phyloP scores from a whole-genome alignment of 2,113 vertebrate genomes.

The Physeter macrocephalus region DNA sequence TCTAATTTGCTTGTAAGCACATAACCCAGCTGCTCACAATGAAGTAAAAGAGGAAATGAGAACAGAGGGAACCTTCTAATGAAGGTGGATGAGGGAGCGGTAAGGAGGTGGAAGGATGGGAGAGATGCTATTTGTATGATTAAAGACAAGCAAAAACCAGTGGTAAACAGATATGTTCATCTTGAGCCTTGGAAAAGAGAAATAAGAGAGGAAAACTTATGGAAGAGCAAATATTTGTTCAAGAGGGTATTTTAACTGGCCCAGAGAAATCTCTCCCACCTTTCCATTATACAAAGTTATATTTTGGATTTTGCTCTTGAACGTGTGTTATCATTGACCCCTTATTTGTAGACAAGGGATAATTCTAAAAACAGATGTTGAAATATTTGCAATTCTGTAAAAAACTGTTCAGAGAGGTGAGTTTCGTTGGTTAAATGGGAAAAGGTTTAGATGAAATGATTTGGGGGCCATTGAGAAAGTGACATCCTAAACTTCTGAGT shows the following conservation, averaged over 20 bases:
- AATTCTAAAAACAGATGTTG: constrained; percentile 15
- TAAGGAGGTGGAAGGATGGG: neutral
- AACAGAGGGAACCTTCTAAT: constrained; percentile 67
- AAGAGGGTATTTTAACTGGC: neutral
- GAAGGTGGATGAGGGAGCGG: constrained; percentile 9
- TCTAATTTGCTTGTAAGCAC: constrained; percentile 72
- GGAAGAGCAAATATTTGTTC: neutral
- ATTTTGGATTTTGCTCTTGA: neutral
- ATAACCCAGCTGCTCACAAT: constrained; percentile 70
- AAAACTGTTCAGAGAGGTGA: neutral
- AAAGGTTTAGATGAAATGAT: neutral
- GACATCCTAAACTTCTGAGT: neutral
- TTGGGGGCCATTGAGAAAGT: neutral
- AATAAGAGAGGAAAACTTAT: neutral
- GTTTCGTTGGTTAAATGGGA: neutral
- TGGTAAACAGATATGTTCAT: constrained; percentile 30
- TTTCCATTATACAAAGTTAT: neutral
- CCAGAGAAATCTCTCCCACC: neutral
- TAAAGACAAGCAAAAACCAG: constrained; percentile 60
- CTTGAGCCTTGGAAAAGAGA: neutral
- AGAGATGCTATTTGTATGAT: constrained; percentile 55
- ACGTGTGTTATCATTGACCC: neutral
- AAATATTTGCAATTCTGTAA: neutral
- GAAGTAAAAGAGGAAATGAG: constrained; percentile 66
- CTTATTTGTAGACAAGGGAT: neutral